These are phyloP conservation scores for Drosophila mimetica DNA, from an alignment of 2,888 invertebrate genomes.

Conservation along the genomic window DNA sequence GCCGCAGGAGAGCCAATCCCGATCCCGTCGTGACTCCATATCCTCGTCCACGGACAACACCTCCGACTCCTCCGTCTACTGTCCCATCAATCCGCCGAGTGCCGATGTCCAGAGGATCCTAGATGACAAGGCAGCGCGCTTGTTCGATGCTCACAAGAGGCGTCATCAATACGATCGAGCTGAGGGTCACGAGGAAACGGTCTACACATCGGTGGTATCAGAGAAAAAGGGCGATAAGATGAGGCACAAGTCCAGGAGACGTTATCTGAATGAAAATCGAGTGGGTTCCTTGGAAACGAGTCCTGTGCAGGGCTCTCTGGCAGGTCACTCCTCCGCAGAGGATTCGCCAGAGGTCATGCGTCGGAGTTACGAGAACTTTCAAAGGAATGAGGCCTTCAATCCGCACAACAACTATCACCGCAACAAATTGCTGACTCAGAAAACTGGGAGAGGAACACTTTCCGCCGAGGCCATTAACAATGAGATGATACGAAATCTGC, in stretches of 20 bases:
- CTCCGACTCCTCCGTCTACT: slow-evolving; percentile 84
- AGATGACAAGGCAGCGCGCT: slow-evolving; percentile 81
- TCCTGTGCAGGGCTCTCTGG: slow-evolving; percentile 63
- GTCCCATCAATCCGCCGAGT: slow-evolving; percentile 83
- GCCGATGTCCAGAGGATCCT: slow-evolving; percentile 83
- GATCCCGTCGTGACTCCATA: slow-evolving; percentile 76
- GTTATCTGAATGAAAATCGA: slow-evolving; percentile 83
- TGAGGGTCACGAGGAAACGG: slow-evolving; percentile 79
- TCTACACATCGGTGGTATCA: slow-evolving; percentile 81
- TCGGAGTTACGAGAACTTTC: slow-evolving; percentile 77
- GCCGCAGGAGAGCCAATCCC: slow-evolving; percentile 54
- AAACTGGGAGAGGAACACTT: slow-evolving; percentile 58
- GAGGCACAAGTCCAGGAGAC: slow-evolving; percentile 80
- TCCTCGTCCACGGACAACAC: slow-evolving; percentile 82
- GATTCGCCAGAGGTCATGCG: slow-evolving; percentile 75
- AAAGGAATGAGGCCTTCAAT: slow-evolving; percentile 83
- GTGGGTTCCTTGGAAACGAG: slow-evolving; percentile 84
- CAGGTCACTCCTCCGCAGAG: slow-evolving; percentile 75
- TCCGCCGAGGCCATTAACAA: slow-evolving; percentile 82
- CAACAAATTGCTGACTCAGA: slow-evolving; percentile 81
- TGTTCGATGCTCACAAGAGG: slow-evolving; percentile 81
- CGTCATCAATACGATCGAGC: slow-evolving; percentile 81
- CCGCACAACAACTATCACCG: slow-evolving; percentile 83
- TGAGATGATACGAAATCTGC: slow-evolving; percentile 79
- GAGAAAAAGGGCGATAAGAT: slow-evolving; percentile 78